Percentiles rank a stretch among this genome's conserved stretches.
These are phyloP conservation scores for Aphrophora alni DNA, from an alignment of 2,888 invertebrate species.

Conservation along the genomic window DNA sequence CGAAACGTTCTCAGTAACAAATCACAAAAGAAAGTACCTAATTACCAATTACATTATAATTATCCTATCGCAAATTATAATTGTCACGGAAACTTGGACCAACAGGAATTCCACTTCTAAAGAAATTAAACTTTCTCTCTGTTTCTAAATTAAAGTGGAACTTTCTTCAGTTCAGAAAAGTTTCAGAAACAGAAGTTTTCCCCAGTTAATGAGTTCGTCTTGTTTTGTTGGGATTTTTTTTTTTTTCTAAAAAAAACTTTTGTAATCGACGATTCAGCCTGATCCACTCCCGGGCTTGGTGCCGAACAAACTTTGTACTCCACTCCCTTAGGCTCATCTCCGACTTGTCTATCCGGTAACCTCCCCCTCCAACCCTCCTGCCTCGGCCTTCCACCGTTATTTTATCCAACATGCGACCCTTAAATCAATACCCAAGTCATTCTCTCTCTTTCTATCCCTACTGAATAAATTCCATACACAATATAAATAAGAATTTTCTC, in stretches of 20 bases:
- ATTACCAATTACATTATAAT: too few relatives aligned
- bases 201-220: background rate
- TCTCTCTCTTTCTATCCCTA: constrained; percentile 15
- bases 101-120: too few relatives aligned
- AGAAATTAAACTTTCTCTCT: background rate
- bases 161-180: background rate
- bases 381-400: constrained; percentile 42
- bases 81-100: background rate
- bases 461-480: background rate
- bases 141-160: background rate
- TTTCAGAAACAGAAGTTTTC: background rate
- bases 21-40: too few relatives aligned
- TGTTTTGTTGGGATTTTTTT: background rate
- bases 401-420: constrained; percentile 48
- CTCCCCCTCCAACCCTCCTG: constrained; percentile 28
- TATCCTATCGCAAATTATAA: too few relatives aligned
- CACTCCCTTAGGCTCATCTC: constrained; percentile 43
- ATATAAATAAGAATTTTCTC: background rate
- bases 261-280: background rate
- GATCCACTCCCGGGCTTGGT: background rate
- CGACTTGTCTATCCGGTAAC: constrained; percentile 42
- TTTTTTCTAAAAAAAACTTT: background rate
- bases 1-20: too few relatives aligned
- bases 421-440: constrained; percentile 46
- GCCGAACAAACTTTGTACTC: background rate